These are phyloP conservation scores for Thecocarcelia acutangulata DNA, from an alignment of 2,888 invertebrate genomes.

Conservation along the genomic window DNA sequence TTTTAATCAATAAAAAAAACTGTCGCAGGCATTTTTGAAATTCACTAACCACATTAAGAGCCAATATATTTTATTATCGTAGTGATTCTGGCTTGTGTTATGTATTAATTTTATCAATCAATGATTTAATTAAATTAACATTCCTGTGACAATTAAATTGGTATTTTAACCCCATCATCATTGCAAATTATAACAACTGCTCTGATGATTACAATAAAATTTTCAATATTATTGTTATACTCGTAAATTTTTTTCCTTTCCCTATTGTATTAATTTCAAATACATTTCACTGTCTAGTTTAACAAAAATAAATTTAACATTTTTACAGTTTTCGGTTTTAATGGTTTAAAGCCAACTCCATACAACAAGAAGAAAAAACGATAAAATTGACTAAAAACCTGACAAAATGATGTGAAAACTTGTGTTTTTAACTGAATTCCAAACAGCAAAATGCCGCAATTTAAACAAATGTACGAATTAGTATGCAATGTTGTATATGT, in stretches of 20 bases:
- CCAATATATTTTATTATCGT: neutral
- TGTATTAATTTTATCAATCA: neutral
- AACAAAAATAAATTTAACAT: slow-evolving; percentile 17
- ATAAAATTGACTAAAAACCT: slow-evolving; percentile 41
- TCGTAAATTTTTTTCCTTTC: neutral
- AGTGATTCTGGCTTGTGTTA: neutral
- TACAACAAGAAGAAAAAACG: slow-evolving; percentile 11
- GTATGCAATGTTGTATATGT: slow-evolving; percentile 48
- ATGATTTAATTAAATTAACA: slow-evolving; percentile 14
- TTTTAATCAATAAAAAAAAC: too few species aligned
- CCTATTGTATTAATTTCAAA: slow-evolving; percentile 22
- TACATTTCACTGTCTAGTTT: slow-evolving; percentile 21
- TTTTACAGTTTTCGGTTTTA: slow-evolving; percentile 28
- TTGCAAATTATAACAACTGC: slow-evolving; percentile 1
- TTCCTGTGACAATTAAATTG: slow-evolving; percentile 43
- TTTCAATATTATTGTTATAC: neutral
- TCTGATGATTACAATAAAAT: neutral
- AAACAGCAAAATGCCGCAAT: slow-evolving; percentile 19
- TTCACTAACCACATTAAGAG: too few species aligned
- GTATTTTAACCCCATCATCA: slow-evolving; percentile 52
- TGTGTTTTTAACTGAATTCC: slow-evolving; percentile 15
- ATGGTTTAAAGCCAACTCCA: slow-evolving; percentile 30
- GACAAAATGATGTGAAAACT: slow-evolving; percentile 36
- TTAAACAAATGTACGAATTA: slow-evolving; percentile 43
- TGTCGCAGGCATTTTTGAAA: too few species aligned